These are phyloP conservation scores for Metopia argyrocephala DNA, from an alignment of 2,888 invertebrate species.

Conservation along the genomic window DNA sequence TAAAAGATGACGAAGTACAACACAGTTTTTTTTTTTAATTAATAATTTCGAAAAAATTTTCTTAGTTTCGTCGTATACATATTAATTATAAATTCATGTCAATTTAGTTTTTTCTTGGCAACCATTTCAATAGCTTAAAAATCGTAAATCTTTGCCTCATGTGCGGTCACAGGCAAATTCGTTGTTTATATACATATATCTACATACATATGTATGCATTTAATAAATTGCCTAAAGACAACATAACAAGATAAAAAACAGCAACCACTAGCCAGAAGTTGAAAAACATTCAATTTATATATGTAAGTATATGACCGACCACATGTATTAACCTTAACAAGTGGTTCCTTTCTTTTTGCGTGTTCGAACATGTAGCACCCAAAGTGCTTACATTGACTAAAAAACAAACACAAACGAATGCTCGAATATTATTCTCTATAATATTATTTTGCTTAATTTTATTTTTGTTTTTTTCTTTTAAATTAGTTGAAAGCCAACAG, in stretches of 20 bases:
- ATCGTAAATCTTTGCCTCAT: background rate
- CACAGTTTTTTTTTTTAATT: no score
- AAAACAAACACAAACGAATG: slow-evolving; percentile 3
- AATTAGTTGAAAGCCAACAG: slow-evolving; percentile 26
- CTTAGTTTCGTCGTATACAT: no score
- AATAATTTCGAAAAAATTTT: no score
- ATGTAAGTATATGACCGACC: no score
- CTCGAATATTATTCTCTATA: slow-evolving; percentile 47
- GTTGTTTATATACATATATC: background rate
- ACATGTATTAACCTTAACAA: slow-evolving; percentile 60
- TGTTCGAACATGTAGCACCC: slow-evolving; percentile 22
- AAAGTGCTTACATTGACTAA: background rate
- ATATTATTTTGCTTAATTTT: slow-evolving; percentile 40
- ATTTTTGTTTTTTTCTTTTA: slow-evolving; percentile 7
- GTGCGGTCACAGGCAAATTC: background rate
- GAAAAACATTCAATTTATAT: slow-evolving; percentile 30
- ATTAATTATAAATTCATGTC: slow-evolving; percentile 49
- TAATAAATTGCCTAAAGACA: slow-evolving; percentile 6
- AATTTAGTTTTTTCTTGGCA: slow-evolving; percentile 47
- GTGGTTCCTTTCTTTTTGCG: slow-evolving; percentile 43
- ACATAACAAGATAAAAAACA: slow-evolving; percentile 10
- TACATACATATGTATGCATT: background rate
- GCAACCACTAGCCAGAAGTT: slow-evolving; percentile 20
- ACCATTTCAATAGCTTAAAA: slow-evolving; percentile 15
- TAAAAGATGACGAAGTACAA: background rate